Base-by-base conservation (phyloP, 2,797 vertebrate genomes). In the Cygnus olor region DNA sequence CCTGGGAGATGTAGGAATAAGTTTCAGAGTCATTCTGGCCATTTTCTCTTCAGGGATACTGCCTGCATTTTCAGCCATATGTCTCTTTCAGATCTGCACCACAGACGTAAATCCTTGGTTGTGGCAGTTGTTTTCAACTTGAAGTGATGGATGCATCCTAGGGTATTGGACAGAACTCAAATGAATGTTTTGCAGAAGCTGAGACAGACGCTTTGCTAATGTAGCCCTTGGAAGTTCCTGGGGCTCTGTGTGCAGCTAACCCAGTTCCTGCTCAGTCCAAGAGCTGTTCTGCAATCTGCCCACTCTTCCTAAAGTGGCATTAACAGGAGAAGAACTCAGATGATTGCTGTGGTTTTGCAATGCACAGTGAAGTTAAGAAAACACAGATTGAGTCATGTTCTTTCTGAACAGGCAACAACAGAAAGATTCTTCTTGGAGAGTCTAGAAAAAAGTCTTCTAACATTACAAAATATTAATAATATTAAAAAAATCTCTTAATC, bases 71-170 rank as follows among this genome's bases (percentile, higher is more conserved):
- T 61, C 74, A 57, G 13, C n/a, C 12, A 4, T 3, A 7, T 53
- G 65, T 57, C 85, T 49, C 44, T 5, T 44, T 70, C 74, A 11
- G 44, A 27, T 49, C 25, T 77, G 32, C 57, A 38, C 47, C 64
- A 36, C 13, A 25, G 20, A 16, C 6, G 21, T 22, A 47, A 72
- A 28, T 61, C 45, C 25, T 28, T 8, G 28, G 20, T 34, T 6
- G 4, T 5, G 12, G 19, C 14, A 64, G 6, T 16, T 63, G 40
- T 54, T 77, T 60, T 18, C 40, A 47, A 30, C 38, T 45, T 40
- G 30, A 40, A 40, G 21, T 0, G 1, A 42, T 11, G 44, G n/a
- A 27, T 15, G 25, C 20, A 25, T 54, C 1, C 1, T 25, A n/a
- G 60, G 28, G 24, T 53, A 40, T 9, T 15, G 38, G 30, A 21